A percentile compares a stretch with the other conserved stretches of the same genome.
phyloP scores from a whole-genome alignment of 92 coral and sea anemone species.

The Heteractis magnifica region DNA sequence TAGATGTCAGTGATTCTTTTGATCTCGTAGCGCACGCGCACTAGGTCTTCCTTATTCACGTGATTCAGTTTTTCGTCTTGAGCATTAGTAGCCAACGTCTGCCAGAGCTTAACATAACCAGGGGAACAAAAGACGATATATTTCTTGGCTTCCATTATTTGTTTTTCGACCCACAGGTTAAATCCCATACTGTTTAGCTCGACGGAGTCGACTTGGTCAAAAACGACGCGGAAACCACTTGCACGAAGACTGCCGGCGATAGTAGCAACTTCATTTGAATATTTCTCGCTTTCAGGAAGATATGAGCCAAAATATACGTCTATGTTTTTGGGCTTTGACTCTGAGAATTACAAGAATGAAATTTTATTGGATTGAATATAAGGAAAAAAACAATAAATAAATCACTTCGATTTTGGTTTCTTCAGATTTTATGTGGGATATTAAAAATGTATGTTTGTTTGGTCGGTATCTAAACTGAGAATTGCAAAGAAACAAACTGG shows the following conservation, averaged over 20 bases:
- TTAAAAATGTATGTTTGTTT: too few species aligned
- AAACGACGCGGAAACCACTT: constrained; percentile 8
- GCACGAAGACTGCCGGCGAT: constrained; percentile 21
- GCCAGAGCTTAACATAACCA: constrained; percentile 40
- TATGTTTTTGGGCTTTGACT: neutral
- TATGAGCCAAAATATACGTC: constrained; percentile 40
- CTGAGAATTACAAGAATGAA: neutral
- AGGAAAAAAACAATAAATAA: too few species aligned
- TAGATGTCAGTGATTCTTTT: constrained; percentile 29
- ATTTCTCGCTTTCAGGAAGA: constrained; percentile 37
- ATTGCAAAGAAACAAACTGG: too few species aligned
- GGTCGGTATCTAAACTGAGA: too few species aligned
- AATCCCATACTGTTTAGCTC: constrained; percentile 31
- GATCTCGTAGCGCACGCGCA: constrained; percentile 46
- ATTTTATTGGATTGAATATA: too few species aligned
- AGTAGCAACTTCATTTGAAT: constrained; percentile 33
- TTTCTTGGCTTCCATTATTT: constrained; percentile 30
- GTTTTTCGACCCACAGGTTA: constrained; percentile 35
- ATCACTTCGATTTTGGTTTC: too few species aligned
- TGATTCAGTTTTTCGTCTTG: constrained; percentile 3
- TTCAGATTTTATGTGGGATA: too few species aligned
- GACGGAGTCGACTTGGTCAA: constrained; percentile 31
- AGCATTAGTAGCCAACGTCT: constrained; percentile 7
- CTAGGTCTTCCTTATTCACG: constrained; percentile 20
- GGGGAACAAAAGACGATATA: constrained; percentile 41